A percentile compares a stretch with the other conserved stretches of the same genome.
Evolutionary conservation across 2,888 invertebrate species (phyloP).

Genomic region (Lucinisca nassula): DNA sequence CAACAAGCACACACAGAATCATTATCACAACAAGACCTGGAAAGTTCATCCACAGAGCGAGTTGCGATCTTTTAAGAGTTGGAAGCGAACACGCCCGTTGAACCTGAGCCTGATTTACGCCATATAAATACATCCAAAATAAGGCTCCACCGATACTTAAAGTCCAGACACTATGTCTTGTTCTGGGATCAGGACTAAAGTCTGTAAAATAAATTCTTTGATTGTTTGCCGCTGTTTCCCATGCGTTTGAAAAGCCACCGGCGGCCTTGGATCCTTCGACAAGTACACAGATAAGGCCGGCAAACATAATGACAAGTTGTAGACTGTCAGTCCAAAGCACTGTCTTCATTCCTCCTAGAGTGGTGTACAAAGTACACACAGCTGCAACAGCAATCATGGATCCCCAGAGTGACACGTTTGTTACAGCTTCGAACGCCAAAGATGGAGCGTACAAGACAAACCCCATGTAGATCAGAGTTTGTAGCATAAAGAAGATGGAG

Average conservation of each 20-base stretch:
- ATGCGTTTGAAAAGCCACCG: conserved; percentile 85
- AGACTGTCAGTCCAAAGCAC: conserved; percentile 89
- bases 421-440: conserved; percentile 90
- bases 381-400: conserved; percentile 93
- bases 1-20: conserved; percentile 44
- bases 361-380: conserved; percentile 94
- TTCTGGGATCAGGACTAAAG: conserved; percentile 91
- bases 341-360: conserved; percentile 89
- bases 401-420: conserved; percentile 93
- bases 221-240: conserved; percentile 81
- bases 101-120: conserved; percentile 97
- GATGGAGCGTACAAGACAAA: conserved; percentile 64
- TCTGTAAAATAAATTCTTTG: conserved; percentile 70
- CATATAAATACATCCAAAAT: conserved; percentile 97
- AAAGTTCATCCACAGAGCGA: conserved; percentile 61
- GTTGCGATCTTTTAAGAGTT: conserved; percentile 92
- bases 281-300: conserved; percentile 87
- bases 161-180: conserved; percentile 96
- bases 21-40: conserved; percentile 44
- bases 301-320: conserved; percentile 88
- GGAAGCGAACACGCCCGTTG: conserved; percentile 97
- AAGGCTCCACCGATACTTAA: conserved; percentile 96
- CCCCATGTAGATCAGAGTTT: conserved; percentile 57
- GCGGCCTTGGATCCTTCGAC: conserved; percentile 85
- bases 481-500: conserved; percentile 45